Evolutionary conservation across 1,140 invertebrate genomes (phyloP), one percentile per base, ranked within the genome.

Genomic region (Listronotus bonariensis): DNA sequence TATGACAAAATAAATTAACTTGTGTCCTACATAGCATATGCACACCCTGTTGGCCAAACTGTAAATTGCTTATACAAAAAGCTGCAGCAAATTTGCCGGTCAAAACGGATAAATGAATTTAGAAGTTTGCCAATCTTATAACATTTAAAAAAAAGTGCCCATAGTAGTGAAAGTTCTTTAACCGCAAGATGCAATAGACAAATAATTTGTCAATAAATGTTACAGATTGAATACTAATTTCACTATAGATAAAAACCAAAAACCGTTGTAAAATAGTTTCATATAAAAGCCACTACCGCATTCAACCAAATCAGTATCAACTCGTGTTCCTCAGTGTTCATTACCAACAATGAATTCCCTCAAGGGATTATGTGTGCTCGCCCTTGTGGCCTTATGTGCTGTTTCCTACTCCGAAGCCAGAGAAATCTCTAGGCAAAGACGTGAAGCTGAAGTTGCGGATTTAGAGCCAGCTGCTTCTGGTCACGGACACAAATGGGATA

Each of bases 401-500:
- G 56, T 77, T 57, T 74, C 73, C 62, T 68, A 72, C 20, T 69
- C 67, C 36, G 56, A 69, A 49, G 62, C 70, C 20, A 63, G 75
- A 38, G 75, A 77, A 67, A 77, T 77, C 20, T 48, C 68, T 6
- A 68, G 75, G 51, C 63, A 73, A 53, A 70, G 69, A 68, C 68
- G 72, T 48, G 74, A 76, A 65, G 61, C 62, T 40, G 45, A 66
- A 55, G 52, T 66, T 12, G 53, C 52, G 10, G 73, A 76, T 51
- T 66, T 73, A 43, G 74, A 71, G 61, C 48, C 65, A 10, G 74
- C 73, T 0, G 74, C 68, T 12, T 72, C 71, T 43, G 48, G 62
- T 17, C 66, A 68, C 49, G 70, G 64, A 15, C 67, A 73, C 48
- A 60, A 71, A 32, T 80, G 80, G 65, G 82, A 85, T 42, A 81